Evolutionary conservation across 2,113 vertebrate species (phyloP).

Genomic region (Spermophilus dauricus): DNA sequence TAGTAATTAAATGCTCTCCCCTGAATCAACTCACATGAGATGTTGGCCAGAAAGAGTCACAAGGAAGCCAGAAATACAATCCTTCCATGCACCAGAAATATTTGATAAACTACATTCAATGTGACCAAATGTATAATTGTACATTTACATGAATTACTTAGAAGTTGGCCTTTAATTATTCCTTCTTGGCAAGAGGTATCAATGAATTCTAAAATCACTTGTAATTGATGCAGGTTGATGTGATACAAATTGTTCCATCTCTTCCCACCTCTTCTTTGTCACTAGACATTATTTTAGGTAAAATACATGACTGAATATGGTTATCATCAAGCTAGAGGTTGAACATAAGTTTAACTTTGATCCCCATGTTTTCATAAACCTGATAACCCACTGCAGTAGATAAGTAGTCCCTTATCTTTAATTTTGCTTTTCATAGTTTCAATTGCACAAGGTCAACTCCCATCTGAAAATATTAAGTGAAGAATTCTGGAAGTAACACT

Average conservation of each 20-base stretch:
- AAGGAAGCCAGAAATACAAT: not conserved
- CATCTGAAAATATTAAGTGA: not conserved
- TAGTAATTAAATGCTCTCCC: not conserved
- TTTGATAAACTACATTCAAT: not conserved
- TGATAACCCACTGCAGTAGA: not conserved
- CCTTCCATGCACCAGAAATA: not conserved
- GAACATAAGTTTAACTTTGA: not conserved
- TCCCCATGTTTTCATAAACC: not conserved
- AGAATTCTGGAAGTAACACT: not conserved
- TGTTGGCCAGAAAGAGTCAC: not conserved
- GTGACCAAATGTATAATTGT: not conserved
- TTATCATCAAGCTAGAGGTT: not conserved
- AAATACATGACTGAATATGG: not conserved
- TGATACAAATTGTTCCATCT: not conserved
- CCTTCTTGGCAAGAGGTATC: not conserved
- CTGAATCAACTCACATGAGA: not conserved
- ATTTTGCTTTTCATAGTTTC: not conserved
- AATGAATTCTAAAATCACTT: slow-evolving; percentile 30
- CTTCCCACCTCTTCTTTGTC: not conserved
- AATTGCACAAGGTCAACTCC: not conserved
- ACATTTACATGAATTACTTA: not conserved
- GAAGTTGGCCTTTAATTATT: not conserved
- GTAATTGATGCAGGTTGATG: not conserved
- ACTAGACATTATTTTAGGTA: not conserved
- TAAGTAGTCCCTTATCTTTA: not conserved